Evolutionary conservation across 2,113 vertebrate species (phyloP), one percentile per base, ranked within the genome.

Genomic region (Platichthys stellatus): DNA sequence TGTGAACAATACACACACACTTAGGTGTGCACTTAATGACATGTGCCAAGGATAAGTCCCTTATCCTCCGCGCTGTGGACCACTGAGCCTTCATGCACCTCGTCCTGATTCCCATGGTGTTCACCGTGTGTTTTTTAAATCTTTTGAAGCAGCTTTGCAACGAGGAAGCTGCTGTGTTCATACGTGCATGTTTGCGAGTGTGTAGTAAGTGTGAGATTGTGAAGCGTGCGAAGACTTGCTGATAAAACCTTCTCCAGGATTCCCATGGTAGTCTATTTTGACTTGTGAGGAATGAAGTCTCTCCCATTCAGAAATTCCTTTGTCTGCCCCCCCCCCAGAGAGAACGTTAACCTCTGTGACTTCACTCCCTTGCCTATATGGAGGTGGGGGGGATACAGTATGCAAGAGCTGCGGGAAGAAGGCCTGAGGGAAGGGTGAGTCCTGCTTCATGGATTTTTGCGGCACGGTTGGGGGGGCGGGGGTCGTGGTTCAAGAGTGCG

Each of bases 381-480:
- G 57, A 58, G 62, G 35, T 7, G 18, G 10, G 60, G 59, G 24
- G 57, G 15, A 12, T 31, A 60, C 24, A 31, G 86, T 90, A 93
- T 89, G 82, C 64, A 15, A 63, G 86, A 13, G 82, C 78, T 88
- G 56, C 23, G 63, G 47, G 81, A 81, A 80, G 12, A 77, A 13
- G 63, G 12, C 84, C 59, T 14, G 0, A 60, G 65, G 86, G 64
- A 31, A 74, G 78, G 80, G 81, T 75, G 72, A 69, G 66, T 56
- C 64, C 51, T 38, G 53, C 1, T 9, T 79, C 69, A 66, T 74
- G 1, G 24, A 18, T 43, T 1, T 1, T 11, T 31, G 31, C 6
- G 6, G 31, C 31, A 31, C 31, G 1, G 31, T 31, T 31, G 31
- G 6, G 6, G 31, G 31, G 15, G 60, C 66, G 80, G n/a, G 35